Evolutionary conservation across 1,140 invertebrate genomes (phyloP).

Genomic region (Sipha flava): DNA sequence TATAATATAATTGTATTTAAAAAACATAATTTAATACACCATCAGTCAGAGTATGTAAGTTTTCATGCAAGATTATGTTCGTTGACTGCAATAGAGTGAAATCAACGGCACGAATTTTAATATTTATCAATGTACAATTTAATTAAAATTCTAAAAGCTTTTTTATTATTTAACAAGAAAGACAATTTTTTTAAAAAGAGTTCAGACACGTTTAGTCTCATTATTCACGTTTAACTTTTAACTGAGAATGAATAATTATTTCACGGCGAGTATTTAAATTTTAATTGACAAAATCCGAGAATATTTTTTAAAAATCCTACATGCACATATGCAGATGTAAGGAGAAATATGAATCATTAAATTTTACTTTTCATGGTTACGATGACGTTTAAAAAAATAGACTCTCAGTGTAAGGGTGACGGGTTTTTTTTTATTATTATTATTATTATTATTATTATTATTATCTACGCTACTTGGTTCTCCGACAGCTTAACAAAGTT

Average conservation of each 20-base stretch:
- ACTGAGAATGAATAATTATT: no score
- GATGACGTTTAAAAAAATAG: background rate
- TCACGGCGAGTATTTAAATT: no score
- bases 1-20: no score
- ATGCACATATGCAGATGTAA: background rate
- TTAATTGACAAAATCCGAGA: background rate
- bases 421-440: background rate
- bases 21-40: no score
- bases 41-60: no score
- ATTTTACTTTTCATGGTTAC: background rate
- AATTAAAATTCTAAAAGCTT: background rate
- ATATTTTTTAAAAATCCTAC: background rate
- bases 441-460: constrained; percentile 8
- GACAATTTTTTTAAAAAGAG: background rate
- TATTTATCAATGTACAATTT: background rate
- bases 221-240: no score
- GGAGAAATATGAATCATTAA: background rate
- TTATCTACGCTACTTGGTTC: background rate
- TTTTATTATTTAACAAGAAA: background rate
- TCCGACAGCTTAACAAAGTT: constrained; percentile 25
- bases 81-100: no score
- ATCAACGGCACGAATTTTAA: no score
- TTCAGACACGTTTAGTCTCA: no score
- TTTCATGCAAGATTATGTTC: no score
- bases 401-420: background rate